phyloP scores from a whole-genome alignment of 2,888 invertebrate species.

The Cosmorhoe ocellata region DNA sequence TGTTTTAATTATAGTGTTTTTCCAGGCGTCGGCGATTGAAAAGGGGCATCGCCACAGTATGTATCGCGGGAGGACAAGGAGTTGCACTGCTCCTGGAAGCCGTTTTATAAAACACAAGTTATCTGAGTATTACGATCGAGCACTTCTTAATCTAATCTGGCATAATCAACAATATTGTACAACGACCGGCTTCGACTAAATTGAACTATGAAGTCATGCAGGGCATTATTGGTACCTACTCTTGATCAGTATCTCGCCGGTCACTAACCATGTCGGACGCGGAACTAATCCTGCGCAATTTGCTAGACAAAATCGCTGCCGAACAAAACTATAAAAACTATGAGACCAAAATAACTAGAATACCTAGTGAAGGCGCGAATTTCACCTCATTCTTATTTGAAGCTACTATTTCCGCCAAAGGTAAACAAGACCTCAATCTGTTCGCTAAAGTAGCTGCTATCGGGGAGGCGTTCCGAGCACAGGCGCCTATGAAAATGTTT shows the following conservation, averaged over 20 bases:
- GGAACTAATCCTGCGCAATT: conserved; percentile 12
- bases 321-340: conserved; percentile 20
- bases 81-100: conserved; percentile 93
- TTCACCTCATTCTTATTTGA: conserved; percentile 21
- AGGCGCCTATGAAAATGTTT: conserved; percentile 7
- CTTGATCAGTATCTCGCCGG: background rate
- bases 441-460: conserved; percentile 26
- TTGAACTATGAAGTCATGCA: too few species aligned
- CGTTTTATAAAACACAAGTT: conserved; percentile 11
- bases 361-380: conserved; percentile 23
- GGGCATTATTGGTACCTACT: too few species aligned
- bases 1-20: too few species aligned
- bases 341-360: background rate
- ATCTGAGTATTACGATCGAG: too few species aligned
- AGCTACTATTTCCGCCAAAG: conserved; percentile 13
- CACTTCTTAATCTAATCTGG: too few species aligned
- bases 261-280: conserved; percentile 19
- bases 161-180: too few species aligned
- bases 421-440: conserved; percentile 18
- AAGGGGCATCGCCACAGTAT: conserved; percentile 93
- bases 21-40: conserved; percentile 89
- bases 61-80: conserved; percentile 97
- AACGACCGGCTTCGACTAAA: too few species aligned
- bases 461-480: conserved; percentile 8
- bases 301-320: conserved; percentile 17